Conservation (phyloP, 2,113 vertebrate species). For the Trinectes maculatus region DNA sequence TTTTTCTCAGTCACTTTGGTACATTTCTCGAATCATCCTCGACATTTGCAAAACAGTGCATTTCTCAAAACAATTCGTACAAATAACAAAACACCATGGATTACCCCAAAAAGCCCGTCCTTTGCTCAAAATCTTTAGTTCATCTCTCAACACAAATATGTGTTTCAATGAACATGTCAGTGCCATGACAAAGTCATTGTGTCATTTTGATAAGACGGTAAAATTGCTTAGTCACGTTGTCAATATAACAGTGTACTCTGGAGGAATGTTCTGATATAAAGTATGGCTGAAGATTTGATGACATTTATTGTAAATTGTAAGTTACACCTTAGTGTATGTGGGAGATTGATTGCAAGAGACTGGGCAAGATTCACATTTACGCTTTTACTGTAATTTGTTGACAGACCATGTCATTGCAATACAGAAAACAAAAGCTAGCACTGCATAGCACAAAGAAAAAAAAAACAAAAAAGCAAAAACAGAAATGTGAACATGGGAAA, state of each 20-base stretch:
- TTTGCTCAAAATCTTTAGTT: too few relatives aligned
- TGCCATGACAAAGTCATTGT: neutral
- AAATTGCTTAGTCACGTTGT: neutral
- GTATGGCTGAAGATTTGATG: neutral
- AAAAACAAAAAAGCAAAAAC: too few relatives aligned
- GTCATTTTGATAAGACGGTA: neutral
- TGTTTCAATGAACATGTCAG: too few relatives aligned
- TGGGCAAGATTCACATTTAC: constrained; percentile 4
- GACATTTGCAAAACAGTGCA: neutral
- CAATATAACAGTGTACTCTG: constrained; percentile 1
- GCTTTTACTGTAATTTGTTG: neutral
- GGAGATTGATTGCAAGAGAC: neutral
- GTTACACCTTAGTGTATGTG: constrained; percentile 1
- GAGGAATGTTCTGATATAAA: neutral
- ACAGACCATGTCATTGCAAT: neutral
- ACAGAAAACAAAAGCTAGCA: neutral
- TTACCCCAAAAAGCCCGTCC: too few relatives aligned
- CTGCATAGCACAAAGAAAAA: constrained; percentile 1
- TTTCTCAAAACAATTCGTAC: too few relatives aligned
- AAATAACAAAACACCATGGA: too few relatives aligned
- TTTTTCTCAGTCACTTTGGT: neutral
- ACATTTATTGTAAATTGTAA: neutral
- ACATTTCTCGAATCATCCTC: neutral
- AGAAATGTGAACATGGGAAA: neutral
- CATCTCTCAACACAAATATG: too few relatives aligned